Base-by-base conservation (phyloP, 2,888 invertebrate species). In the Congeria kusceri region DNA sequence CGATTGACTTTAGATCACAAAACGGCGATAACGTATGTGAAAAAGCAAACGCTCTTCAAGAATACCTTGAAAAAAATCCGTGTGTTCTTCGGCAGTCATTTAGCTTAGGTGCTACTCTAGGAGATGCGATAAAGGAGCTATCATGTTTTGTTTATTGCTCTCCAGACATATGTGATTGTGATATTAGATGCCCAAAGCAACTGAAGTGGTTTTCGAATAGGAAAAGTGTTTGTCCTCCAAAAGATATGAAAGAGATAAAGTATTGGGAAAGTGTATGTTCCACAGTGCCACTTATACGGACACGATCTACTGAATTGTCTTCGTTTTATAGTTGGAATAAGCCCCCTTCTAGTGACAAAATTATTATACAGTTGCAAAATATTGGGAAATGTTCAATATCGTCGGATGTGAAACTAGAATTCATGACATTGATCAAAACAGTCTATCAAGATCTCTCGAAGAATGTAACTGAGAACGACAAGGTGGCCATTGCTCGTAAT, bases 301-400 rank as follows among this genome's bases (percentile, higher is more conserved):
- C 47, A 13, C 23, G 23, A 18, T 64, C 65, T 27, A 18, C 32
- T 3, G 29, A 56, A 32, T n/a, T 80, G 18, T 39, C 13, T n/a
- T 13, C 66, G 11, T 7, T 18, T 9, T 74, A 81, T 67, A 59
- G 59, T 5, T 75, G 73, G 72, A 28, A 49, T 44, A 23, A 5
- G 18, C 46, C 46, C 11, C 46, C 46, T 44, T 44, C 46, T 18
- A 44, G 9, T 44, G 46, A 44, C 18, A 18, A 44, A 13, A 18
- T 44, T 18, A 9, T 44, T 13, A 18, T 13, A 44, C 9, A 44
- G 11, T 18, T 44, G 46, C 9, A 44, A 18, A 44, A 18, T 13
- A 18, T 44, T 44, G 18, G 18, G 46, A 18, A 44, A 44, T 18
- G 46, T 9, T 44, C 46, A 44, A 13, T 44, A 18, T 13, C 18